Percentiles rank a stretch among this genome's conserved stretches.
phyloP scores from a whole-genome alignment of 2,888 invertebrate genomes.

The Pristionchus japonicus region DNA sequence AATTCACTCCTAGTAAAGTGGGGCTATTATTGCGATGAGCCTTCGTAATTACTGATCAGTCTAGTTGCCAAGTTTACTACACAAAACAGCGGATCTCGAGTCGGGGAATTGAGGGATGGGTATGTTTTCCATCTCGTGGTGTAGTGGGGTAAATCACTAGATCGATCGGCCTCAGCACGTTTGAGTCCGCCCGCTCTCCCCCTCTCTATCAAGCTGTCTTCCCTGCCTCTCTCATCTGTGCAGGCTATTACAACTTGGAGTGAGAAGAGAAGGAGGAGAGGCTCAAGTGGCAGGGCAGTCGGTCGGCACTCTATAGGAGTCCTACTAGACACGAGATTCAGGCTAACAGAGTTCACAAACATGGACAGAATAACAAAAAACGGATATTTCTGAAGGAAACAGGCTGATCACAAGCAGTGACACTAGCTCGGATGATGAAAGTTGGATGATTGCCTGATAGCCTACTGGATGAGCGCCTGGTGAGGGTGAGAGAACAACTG shows the following conservation, averaged over 20 bases:
- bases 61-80: too few species aligned
- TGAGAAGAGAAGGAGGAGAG: not conserved
- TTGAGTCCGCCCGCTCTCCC: not conserved
- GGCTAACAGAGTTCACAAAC: too few species aligned
- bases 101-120: not conserved
- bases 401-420: too few species aligned
- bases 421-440: too few species aligned
- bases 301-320: not conserved
- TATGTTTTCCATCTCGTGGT: not conserved
- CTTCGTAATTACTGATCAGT: too few species aligned
- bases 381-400: too few species aligned
- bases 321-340: too few species aligned
- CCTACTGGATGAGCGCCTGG: too few species aligned
- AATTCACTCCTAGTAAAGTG: not conserved
- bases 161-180: not conserved
- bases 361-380: too few species aligned
- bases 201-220: not conserved
- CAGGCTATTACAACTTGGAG: slow-evolving; percentile 37
- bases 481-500: too few species aligned
- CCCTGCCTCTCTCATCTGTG: not conserved
- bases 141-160: not conserved
- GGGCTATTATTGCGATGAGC: too few species aligned
- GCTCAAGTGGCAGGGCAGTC: not conserved
- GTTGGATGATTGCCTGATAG: too few species aligned
- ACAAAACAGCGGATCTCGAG: not conserved